Evolutionary conservation across 2,113 vertebrate genomes (phyloP).

Genomic region (Sinocyclocheilus grahami): DNA sequence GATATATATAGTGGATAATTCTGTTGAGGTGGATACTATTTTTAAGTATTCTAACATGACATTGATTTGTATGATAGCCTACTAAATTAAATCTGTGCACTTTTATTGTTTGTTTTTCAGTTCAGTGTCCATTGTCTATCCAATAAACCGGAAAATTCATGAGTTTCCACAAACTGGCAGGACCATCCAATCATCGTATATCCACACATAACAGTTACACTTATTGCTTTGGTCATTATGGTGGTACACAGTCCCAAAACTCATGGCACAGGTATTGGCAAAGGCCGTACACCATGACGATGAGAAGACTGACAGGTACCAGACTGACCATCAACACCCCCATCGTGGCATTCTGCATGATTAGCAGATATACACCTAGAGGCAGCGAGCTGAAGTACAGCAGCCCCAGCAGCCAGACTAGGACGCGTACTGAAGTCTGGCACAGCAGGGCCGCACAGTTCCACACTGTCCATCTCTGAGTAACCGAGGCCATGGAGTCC

Average conservation of each 20-base stretch:
- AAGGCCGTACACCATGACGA: conserved; percentile 90
- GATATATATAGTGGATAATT: neutral
- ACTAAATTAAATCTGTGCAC: neutral
- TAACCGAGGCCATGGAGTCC: conserved; percentile 86
- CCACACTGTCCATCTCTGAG: conserved; percentile 88
- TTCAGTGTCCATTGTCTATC: neutral
- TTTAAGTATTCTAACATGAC: neutral
- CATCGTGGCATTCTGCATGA: conserved; percentile 88
- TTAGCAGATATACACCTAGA: conserved; percentile 91
- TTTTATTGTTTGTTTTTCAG: neutral
- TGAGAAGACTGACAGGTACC: conserved; percentile 89
- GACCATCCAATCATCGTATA: neutral
- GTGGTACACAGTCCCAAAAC: conserved; percentile 86
- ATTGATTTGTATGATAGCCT: neutral
- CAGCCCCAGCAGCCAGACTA: conserved; percentile 90
- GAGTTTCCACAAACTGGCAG: conserved; percentile 18
- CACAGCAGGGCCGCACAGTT: conserved; percentile 88
- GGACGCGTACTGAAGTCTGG: conserved; percentile 84
- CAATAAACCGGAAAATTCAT: neutral
- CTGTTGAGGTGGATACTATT: neutral
- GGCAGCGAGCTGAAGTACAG: conserved; percentile 94
- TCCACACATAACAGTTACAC: neutral
- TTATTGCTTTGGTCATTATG: conserved; percentile 64
- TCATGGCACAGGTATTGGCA: conserved; percentile 93
- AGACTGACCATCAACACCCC: conserved; percentile 93